Evolutionary conservation across 2,113 vertebrate species (phyloP), one percentile per base, ranked within the genome.

Genomic region (Protobothrops mucrosquamatus): DNA sequence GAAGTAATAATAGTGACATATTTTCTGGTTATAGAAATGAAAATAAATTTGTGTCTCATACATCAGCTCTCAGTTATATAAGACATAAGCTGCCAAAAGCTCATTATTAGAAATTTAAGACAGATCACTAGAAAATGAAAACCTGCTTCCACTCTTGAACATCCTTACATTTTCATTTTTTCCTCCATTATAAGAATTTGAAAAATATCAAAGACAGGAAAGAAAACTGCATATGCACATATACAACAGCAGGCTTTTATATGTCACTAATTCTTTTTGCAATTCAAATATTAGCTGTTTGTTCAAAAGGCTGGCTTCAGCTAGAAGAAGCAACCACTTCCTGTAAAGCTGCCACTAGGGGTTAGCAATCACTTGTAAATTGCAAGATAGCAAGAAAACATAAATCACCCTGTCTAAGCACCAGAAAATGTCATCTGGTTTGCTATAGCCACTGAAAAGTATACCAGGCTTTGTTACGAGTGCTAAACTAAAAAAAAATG

Each of bases 201-300:
- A 11, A 85, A 12, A 94, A 85, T 39, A 34, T 15, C 0, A 0
- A 3, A 34, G 18, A 29, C 5, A 48, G 26, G 52, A 14, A 92
- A 43, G 11, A 89, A 24, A 34, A 43, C 39, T 9, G 54, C 34
- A 23, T 23, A 88, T 9, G 86, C 39, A 89, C 0, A 1, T 3
- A 92, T 15, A 51, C 29, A 89, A 85, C 91, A 57, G 93, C 23
- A 46, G 11, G 5, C n/a, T 94, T 93, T 96, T 26, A 2, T 4
- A 85, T 94, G 74, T 10, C 34, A 85, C 69, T 92, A 86, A 54
- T 87, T 56, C 18, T 91, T 93, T 20, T 85, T 85, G 54, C 91
- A 94, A 85, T 92, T 46, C 23, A 81, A 81, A 81, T 39, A 93
- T 7, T 56, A 94, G 29, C 26, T 93, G 12, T 81, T 96, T 94